Base-by-base conservation (phyloP, 2,797 vertebrate genomes). In the Chanos chanos region DNA sequence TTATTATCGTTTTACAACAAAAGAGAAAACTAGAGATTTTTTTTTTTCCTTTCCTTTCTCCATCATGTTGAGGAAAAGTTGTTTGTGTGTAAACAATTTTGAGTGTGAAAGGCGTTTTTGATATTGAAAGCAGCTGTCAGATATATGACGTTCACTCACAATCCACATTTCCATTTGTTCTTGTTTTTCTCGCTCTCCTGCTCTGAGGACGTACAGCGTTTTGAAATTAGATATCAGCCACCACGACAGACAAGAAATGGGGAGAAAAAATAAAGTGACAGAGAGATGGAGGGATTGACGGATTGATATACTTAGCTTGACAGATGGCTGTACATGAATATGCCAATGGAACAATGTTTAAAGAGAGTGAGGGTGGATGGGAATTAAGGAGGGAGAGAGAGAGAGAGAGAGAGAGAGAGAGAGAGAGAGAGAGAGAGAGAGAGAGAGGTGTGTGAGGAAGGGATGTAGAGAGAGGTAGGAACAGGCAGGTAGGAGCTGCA, bases 231-330 rank as follows among this genome's bases (percentile, higher is more conserved):
- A 75, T 41, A 57, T 49, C 47, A 50, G 33, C 40, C 10, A 34
- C 41, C 16, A 58, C 71, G 53, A 47, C 16, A 62, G 62, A 49
- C 28, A 48, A 61, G 39, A 47, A 71, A 71, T 13, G 24, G 6
- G n/a, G 31, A 19, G 47, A 56, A 61, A 67, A 61, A 66, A 53
- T 6, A 34, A 70, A 40, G 58, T 68, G 55, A 72, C 64, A 31
- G 39, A 57, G 49, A 58, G 64, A 74, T 58, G 40, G 67, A 71
- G 27, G 51, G 75, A 77, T 77, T 80, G 81, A 79, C 73, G 54
- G 72, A 76, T 78, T 73, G 67, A 61, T 77, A 63, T 61, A 75
- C 66, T 74, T 71, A 64, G 54, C 70, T 66, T 80, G 78, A 82
- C 75, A 81, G 74, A 54, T 40, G 57, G 70, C 68, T 74, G 27